Base-by-base conservation (phyloP, 92 coral and sea anemone genomes). In the Paramuricea clavata region DNA sequence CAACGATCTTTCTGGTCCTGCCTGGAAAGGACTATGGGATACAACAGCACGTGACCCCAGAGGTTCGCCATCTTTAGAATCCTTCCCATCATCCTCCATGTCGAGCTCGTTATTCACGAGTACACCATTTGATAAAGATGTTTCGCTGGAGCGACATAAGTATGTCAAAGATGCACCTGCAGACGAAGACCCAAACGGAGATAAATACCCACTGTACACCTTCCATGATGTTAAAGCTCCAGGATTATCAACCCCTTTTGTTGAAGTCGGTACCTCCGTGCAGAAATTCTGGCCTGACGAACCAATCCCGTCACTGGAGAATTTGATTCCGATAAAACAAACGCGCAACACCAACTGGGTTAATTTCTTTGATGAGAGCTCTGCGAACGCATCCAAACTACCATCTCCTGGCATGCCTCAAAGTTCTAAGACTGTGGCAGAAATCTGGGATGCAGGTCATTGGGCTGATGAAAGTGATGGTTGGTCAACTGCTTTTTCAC, bases 381-480 rank as follows among this genome's bases (percentile, higher is more conserved):
- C 90, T 6, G 49, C 91, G 49, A 89, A 89, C 10, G 76, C 93
- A 0, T 86, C 89, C 11, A 83, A 87, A 43, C 52, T 77, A 27
- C 87, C 92, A 73, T 79, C 84, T 61, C 84, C 84, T 21, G 84
- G 84, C 30, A 79, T 79, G 84, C 85, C 92, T 0, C 91, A 85
- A 15, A 88, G 89, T 76, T 93, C 85, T 92, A 94, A 92, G 93
- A 96, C 94, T 1, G 93, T 96, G 82, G 91, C 99, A 0, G 99
- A 96, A 89, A 96, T 96, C 81, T 96, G 99, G 99, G 99, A 96
- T 52, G 91, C 93, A 4, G 98, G 97, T 16, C 92, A 90, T 30
- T 77, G 82, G 28, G 91, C 95, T 62, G 89, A 78, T 31, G 94
- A 90, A 49, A 89, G 91, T 52, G 98, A 96, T 86, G 99, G 99